Base-by-base conservation (phyloP, 2,888 invertebrate species). In the Drosophila monieri region DNA sequence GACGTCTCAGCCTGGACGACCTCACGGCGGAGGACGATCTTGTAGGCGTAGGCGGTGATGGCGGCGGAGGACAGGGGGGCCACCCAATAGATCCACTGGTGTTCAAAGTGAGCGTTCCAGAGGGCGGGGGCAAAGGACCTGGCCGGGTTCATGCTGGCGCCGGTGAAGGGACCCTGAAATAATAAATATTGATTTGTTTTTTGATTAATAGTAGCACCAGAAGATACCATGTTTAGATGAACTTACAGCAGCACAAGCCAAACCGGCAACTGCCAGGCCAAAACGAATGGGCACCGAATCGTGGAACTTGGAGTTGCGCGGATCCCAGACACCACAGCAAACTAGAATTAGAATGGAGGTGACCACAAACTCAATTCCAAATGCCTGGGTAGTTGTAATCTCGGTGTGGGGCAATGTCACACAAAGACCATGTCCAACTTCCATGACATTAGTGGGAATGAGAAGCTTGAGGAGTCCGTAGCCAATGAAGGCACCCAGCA, bases 41-140 rank as follows among this genome's bases (percentile, higher is more conserved):
- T 92, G 77, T 93, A 94, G 30, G 92, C 86, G 0, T 92, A 46
- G 18, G 93, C 88, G 1, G 92, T 90, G 3, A 93, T 35, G 8
- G 90, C 70, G 6, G 91, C 90, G 0, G 92, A 92, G 2, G 85
- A 66, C 21, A 93, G 51, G 0, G 95, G 95, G 18, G 94, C 95
- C 5, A 93, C 90, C 95, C 95, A 95, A 83, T 94, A 95, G 1
- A 95, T 64, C 96, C 96, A 96, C 71, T 96, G 96, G 27, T 92
- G 77, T 0, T 88, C 72, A 94, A 95, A 96, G 41, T 93, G 92
- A 1, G 93, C 93, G 32, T 94, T 94, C 93, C 94, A 94, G 2
- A 96, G 75, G 0, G 96, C 95, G 0, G 96, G 96, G 0, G 93
- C 96, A 15, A 96, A 93, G 5, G 94, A 93, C 69, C 95, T 93